Evolutionary conservation across 2,797 vertebrate genomes (phyloP).

Genomic region (Phrynocephalus vlangalii): DNA sequence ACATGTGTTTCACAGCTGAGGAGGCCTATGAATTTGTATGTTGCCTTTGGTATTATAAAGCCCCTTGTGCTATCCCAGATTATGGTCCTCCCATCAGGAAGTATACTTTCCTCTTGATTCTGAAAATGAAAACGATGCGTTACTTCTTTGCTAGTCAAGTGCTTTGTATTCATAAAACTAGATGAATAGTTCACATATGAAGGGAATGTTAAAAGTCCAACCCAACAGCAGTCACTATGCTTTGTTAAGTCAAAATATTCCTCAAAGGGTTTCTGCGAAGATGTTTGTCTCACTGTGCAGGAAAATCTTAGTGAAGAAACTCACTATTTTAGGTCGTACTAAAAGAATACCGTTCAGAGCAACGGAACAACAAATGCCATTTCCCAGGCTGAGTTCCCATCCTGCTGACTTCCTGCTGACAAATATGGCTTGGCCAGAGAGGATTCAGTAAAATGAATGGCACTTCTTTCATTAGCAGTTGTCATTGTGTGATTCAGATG

Average conservation of each 20-base stretch:
- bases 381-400: background rate
- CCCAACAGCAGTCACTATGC: conserved; percentile 46
- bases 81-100: conserved; percentile 85
- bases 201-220: background rate
- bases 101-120: conserved; percentile 77
- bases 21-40: conserved; percentile 85
- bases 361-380: background rate
- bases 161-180: conserved; percentile 15
- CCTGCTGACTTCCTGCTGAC: conserved; percentile 30
- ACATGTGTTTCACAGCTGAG: conserved; percentile 85
- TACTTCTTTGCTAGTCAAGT: conserved; percentile 20
- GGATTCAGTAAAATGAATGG: conserved; percentile 52
- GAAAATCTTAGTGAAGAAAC: conserved; percentile 45
- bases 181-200: conserved; percentile 11
- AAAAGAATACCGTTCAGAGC: conserved; percentile 57
- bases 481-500: background rate
- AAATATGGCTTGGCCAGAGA: conserved; percentile 16
- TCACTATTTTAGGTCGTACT: conserved; percentile 39
- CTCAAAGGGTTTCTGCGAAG: conserved; percentile 44
- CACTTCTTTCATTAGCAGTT: conserved; percentile 27
- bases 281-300: conserved; percentile 48
- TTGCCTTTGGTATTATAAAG: conserved; percentile 88
- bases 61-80: conserved; percentile 90
- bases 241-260: background rate
- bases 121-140: conserved; percentile 67